These are phyloP conservation scores for Cataglyphis hispanica DNA, from an alignment of 1,140 invertebrate species.

Conservation along the genomic window DNA sequence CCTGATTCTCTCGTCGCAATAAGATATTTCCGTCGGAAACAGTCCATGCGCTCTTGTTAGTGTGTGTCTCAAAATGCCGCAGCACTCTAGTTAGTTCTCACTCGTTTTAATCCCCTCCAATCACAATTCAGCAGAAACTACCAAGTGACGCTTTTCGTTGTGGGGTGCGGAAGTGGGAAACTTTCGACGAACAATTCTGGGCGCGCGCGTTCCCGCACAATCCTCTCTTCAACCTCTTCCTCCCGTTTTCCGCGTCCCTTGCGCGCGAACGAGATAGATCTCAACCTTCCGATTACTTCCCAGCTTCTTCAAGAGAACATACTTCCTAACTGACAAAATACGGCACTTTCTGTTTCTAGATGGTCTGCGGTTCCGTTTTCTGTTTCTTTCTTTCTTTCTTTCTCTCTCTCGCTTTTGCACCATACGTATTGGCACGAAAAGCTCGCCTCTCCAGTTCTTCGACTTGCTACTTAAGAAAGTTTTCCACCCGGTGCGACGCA, in stretches of 20 bases:
- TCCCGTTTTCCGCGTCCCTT: conserved; percentile 6
- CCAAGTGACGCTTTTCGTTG: conserved; percentile 55
- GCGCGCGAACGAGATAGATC: conserved; percentile 35
- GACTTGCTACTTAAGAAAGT: conserved; percentile 73
- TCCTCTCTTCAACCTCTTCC: conserved; percentile 28
- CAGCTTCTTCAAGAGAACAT: conserved; percentile 2
- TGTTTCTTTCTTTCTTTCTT: background rate
- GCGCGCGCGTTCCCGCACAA: background rate
- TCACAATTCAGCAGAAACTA: conserved; percentile 51
- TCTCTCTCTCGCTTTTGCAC: background rate
- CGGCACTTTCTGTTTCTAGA: conserved; percentile 15
- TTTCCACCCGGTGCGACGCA: conserved; percentile 43
- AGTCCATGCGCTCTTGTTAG: conserved; percentile 11
- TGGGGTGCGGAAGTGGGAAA: conserved; percentile 32
- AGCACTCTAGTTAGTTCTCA: conserved; percentile 11
- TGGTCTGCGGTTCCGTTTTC: conserved; percentile 2
- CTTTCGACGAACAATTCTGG: conserved; percentile 63
- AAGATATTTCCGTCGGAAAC: conserved; percentile 6
- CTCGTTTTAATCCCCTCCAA: conserved; percentile 55
- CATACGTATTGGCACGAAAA: conserved; percentile 51
- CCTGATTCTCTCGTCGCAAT: background rate
- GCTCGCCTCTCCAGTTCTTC: conserved; percentile 30
- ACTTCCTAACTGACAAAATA: conserved; percentile 45
- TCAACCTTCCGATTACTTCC: conserved; percentile 63
- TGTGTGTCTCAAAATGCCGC: background rate